Conservation (phyloP, 2,113 vertebrate species). For the Uropsilus gracilis region DNA sequence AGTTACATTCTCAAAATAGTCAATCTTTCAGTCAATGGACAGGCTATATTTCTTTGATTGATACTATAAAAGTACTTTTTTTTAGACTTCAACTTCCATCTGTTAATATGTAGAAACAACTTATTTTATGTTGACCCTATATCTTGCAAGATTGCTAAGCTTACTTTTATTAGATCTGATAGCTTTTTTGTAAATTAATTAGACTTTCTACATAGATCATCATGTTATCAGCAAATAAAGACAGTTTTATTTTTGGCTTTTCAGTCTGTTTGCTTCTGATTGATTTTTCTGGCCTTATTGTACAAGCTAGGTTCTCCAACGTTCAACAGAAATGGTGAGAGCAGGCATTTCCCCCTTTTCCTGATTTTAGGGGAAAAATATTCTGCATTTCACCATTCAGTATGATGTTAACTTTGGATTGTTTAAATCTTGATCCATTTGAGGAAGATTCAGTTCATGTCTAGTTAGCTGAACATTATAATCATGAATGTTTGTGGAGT, state of each 20-base stretch:
- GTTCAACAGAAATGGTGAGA: slow-evolving; percentile 26
- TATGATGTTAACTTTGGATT: neutral
- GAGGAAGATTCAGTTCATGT: slow-evolving; percentile 29
- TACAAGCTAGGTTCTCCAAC: neutral
- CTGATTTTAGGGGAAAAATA: neutral
- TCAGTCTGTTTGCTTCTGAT: neutral
- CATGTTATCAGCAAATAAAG: slow-evolving; percentile 33
- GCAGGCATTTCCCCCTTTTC: neutral
- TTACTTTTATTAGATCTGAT: neutral
- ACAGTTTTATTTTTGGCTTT: slow-evolving; percentile 36
- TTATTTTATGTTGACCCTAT: neutral
- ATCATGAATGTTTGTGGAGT: neutral
- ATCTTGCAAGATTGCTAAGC: neutral
- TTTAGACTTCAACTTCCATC: neutral
- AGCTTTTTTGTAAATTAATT: neutral
- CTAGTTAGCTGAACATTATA: neutral
- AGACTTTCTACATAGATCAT: slow-evolving; percentile 31
- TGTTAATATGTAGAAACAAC: slow-evolving; percentile 6
- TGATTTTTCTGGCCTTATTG: neutral
- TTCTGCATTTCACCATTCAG: neutral
- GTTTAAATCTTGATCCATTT: slow-evolving; percentile 40
- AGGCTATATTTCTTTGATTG: slow-evolving; percentile 13
- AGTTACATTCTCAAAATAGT: neutral
- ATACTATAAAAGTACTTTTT: neutral
- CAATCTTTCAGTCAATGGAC: neutral